Percentiles rank a stretch among this genome's conserved stretches.
Conservation (phyloP, 1,140 invertebrate species). For the Caenorhabditis briggsae region DNA sequence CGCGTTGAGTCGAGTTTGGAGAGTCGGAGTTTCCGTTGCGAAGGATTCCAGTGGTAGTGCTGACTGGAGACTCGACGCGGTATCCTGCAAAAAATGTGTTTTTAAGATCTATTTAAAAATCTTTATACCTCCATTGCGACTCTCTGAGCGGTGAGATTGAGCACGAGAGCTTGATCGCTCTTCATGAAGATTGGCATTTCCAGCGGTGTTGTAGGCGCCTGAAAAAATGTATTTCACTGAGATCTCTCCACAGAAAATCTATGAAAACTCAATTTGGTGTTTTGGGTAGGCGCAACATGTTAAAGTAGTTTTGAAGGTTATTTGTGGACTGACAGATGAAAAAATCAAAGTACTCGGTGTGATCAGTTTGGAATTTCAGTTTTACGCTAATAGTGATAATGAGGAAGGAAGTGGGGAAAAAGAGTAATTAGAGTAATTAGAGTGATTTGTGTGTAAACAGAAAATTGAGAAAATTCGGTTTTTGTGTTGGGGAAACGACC, state of each 20-base stretch:
- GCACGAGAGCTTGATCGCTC: constrained; percentile 38
- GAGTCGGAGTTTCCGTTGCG: constrained; percentile 60
- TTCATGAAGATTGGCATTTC: constrained; percentile 51
- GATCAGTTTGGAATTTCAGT: background rate
- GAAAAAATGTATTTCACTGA: background rate
- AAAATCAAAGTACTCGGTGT: constrained; percentile 10
- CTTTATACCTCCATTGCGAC: constrained; percentile 15
- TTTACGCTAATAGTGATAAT: constrained; percentile 31
- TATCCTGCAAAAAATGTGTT: too few species aligned
- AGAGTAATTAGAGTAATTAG: background rate
- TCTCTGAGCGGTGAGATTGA: constrained; percentile 37
- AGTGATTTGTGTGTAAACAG: background rate
- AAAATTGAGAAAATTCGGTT: constrained; percentile 23
- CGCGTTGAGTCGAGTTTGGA: constrained; percentile 60
- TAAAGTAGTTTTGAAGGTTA: constrained; percentile 20
- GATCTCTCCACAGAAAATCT: background rate
- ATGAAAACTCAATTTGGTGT: background rate
- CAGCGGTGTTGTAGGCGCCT: constrained; percentile 60
- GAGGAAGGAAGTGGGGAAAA: background rate
- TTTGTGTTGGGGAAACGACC: constrained; percentile 52
- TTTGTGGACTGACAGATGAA: constrained; percentile 22
- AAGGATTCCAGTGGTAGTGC: constrained; percentile 61
- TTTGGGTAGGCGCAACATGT: constrained; percentile 25
- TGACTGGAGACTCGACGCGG: constrained; percentile 63
- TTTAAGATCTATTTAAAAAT: too few species aligned